Evolutionary conservation across 2,888 invertebrate species (phyloP).

Genomic region (Rhagium mordax): DNA sequence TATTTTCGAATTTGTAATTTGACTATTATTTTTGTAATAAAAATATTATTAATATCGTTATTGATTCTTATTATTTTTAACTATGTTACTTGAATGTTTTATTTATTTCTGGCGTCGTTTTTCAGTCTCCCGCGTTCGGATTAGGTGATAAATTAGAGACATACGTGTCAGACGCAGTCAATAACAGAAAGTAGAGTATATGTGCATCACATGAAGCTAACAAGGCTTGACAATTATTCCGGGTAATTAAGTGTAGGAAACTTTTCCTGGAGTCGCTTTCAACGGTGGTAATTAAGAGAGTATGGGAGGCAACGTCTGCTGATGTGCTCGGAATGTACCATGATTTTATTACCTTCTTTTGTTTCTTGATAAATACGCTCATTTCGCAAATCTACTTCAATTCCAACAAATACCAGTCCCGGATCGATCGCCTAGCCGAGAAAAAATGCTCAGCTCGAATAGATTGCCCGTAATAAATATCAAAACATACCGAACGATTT

Average conservation of each 20-base stretch:
- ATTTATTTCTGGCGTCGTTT: too few species aligned
- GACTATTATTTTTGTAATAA: slow-evolving; percentile 4
- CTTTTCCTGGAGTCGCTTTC: slow-evolving; percentile 69
- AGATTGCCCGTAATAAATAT: too few species aligned
- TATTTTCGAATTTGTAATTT: background rate
- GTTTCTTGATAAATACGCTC: slow-evolving; percentile 48
- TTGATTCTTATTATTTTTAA: background rate
- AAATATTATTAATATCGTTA: background rate
- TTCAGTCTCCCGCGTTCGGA: background rate
- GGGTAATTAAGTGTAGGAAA: slow-evolving; percentile 75
- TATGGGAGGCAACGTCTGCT: slow-evolving; percentile 61
- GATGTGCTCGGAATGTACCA: slow-evolving; percentile 65
- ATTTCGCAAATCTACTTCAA: slow-evolving; percentile 6
- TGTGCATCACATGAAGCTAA: slow-evolving; percentile 55
- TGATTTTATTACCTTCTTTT: slow-evolving; percentile 63
- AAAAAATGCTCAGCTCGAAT: background rate
- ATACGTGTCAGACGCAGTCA: slow-evolving; percentile 6
- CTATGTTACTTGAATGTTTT: too few species aligned
- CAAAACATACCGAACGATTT: too few species aligned
- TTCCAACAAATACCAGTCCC: background rate
- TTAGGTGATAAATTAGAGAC: slow-evolving; percentile 5
- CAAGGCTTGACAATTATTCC: slow-evolving; percentile 74
- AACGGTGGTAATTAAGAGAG: slow-evolving; percentile 73
- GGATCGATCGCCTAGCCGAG: background rate
- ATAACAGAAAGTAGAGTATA: slow-evolving; percentile 11